A percentile compares a stretch with the other conserved stretches of the same genome.
Conservation (phyloP, 2,113 vertebrate species). For the Corythaixoides concolor region DNA sequence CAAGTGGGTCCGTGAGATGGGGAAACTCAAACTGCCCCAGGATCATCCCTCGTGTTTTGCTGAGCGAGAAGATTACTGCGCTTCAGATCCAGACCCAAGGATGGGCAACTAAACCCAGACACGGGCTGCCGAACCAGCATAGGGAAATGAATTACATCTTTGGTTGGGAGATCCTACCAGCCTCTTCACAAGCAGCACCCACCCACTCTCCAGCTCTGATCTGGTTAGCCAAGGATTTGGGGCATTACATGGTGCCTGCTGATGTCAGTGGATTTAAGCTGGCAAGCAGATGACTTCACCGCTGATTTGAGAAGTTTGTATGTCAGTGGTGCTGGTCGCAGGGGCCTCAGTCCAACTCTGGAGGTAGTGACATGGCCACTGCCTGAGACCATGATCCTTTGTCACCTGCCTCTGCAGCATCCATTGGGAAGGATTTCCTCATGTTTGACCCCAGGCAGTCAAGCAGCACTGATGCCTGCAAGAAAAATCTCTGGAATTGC, state of each 20-base stretch:
- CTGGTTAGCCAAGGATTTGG: neutral
- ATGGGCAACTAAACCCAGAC: neutral
- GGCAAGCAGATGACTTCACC: neutral
- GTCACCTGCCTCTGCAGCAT: neutral
- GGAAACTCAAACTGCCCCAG: neutral
- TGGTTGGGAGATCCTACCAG: neutral
- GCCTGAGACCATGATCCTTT: neutral
- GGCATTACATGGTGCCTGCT: neutral
- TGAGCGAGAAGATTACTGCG: neutral
- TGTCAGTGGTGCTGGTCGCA: accelerated
- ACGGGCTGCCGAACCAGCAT: neutral
- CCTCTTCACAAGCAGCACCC: neutral
- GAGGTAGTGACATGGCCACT: neutral
- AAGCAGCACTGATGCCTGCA: neutral
- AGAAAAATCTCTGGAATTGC: neutral
- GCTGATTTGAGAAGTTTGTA: neutral
- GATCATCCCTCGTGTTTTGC: neutral
- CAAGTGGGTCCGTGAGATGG: accelerated
- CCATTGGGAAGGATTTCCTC: neutral
- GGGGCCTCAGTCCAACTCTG: neutral
- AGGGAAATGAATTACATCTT: neutral
- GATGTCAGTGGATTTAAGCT: neutral
- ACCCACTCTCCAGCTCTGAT: neutral
- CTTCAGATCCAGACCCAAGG: neutral
- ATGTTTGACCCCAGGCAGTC: neutral